Conservation (phyloP, 2,113 vertebrate species). For the Mormyrus iriodes region DNA sequence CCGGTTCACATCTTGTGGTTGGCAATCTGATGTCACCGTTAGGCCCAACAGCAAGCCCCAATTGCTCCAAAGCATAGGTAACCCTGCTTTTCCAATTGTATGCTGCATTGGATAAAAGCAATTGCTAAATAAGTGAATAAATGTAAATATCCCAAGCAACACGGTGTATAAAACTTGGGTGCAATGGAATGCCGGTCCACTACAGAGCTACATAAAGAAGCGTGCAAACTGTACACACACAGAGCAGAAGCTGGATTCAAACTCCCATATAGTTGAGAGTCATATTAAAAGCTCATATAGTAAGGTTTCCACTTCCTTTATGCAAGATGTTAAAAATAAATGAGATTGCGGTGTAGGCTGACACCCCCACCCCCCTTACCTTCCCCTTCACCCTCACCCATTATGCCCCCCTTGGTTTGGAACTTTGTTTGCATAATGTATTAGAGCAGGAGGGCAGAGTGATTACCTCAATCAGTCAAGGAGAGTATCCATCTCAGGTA, state of each 20-base stretch:
- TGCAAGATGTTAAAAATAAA: constrained; percentile 4
- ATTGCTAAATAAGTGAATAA: neutral
- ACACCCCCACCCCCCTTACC: neutral
- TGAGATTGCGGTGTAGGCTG: neutral
- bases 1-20: neutral
- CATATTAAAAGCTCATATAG: neutral
- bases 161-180: neutral
- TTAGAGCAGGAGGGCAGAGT: constrained; percentile 62
- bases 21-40: neutral
- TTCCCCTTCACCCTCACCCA: constrained; percentile 19
- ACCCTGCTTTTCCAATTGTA: neutral
- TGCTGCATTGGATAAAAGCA: neutral
- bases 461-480: constrained; percentile 73
- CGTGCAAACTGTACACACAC: neutral
- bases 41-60: neutral
- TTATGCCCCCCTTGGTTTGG: constrained; percentile 38
- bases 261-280: neutral
- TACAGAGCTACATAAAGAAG: neutral
- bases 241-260: neutral
- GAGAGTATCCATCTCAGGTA: constrained; percentile 70
- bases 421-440: constrained; percentile 65
- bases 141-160: neutral
- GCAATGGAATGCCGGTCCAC: neutral
- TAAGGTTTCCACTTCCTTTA: neutral
- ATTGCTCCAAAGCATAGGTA: neutral